Evolutionary conservation across 1,140 invertebrate species (phyloP), one percentile per base, ranked within the genome.

Genomic region (Plodia interpunctella): DNA sequence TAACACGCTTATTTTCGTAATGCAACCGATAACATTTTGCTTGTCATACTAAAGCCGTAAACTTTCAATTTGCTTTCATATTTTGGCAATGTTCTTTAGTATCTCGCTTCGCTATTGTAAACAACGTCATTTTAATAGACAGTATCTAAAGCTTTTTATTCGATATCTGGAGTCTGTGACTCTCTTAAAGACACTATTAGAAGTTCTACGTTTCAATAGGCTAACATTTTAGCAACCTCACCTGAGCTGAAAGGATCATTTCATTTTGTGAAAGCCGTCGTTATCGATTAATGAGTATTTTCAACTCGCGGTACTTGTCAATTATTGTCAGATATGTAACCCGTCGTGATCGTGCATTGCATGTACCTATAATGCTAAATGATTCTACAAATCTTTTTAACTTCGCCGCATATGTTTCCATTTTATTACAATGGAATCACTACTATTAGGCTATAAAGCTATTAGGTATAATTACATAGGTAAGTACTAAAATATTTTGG

Each of bases 1-100:
- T 44, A 44, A 44, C 30, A 32, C n/a, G 13, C n/a, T 44, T 44
- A 44, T 44, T 44, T 44, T 44, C 38, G 52, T 38, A 60, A 68
- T 62, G 60, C 28, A 18, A 44, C 21, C 21, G 8, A 32, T 32
- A 10, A 32, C 11, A 59, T 62, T 61, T 11, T 62, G 54, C 61
- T 50, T 5, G 62, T 68, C 63, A 67, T 65, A 59, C 57, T 58
- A 55, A 54, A 15, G 30, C 13, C 13, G 50, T 55, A 53, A 8
- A 60, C 62, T 65, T 65, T 71, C 60, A 61, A 60, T 67, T 67
- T 67, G 57, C 68, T 70, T 67, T 67, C 65, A 57, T 67, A 63
- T 67, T 70, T 56, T 49, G 20, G 10, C 54, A 64, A 52, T 53
- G 20, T 55, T 49, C 61, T 28, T 51, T 59, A 59, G 54, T 59